Evolutionary conservation across 2,113 vertebrate species (phyloP).

Genomic region (Raja brachyura): DNA sequence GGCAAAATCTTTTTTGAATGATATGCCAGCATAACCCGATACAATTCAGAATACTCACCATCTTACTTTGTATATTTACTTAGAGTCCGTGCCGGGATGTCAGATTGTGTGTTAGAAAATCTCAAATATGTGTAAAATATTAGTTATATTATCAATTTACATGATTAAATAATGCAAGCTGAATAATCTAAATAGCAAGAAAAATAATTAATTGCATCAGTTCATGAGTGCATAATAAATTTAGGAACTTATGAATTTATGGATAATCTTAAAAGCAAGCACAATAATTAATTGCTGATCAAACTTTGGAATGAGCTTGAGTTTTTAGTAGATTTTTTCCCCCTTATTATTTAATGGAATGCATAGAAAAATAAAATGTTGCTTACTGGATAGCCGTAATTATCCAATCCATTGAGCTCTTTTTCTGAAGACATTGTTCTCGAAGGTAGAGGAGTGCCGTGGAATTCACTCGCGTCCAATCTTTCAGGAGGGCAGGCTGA

Average conservation of each 20-base stretch:
- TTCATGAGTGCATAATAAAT: too few relatives aligned
- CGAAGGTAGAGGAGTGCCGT: background rate
- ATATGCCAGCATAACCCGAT: background rate
- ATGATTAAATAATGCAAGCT: too few relatives aligned
- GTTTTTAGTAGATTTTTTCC: background rate
- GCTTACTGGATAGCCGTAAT: constrained; percentile 51
- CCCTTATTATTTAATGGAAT: background rate
- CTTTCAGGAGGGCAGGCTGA: background rate
- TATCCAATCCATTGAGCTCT: constrained; percentile 47
- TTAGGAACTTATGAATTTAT: too few relatives aligned
- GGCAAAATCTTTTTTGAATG: too few relatives aligned
- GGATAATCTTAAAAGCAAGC: background rate
- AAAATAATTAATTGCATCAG: background rate
- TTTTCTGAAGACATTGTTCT: constrained; percentile 47
- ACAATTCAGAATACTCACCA: background rate
- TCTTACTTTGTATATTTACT: background rate
- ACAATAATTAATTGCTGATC: background rate
- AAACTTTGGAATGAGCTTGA: too few relatives aligned
- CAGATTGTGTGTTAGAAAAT: background rate
- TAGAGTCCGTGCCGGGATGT: too few relatives aligned
- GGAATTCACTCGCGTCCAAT: background rate
- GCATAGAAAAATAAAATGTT: background rate
- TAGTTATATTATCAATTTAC: too few relatives aligned
- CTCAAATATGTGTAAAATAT: too few relatives aligned
- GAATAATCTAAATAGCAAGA: background rate